phyloP scores from a whole-genome alignment of 2,113 vertebrate species.

The Cichladusa arquata region DNA sequence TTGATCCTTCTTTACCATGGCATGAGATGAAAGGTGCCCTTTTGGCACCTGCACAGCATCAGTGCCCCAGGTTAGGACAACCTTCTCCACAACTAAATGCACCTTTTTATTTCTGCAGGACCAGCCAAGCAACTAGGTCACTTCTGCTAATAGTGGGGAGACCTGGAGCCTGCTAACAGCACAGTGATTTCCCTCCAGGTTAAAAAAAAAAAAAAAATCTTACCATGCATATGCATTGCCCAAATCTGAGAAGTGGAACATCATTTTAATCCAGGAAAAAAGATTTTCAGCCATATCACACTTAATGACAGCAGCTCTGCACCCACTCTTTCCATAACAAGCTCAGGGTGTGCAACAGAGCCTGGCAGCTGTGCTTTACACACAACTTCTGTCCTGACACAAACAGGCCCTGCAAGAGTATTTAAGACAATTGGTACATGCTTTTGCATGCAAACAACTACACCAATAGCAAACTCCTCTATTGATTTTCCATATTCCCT shows the following conservation, averaged over 20 bases:
- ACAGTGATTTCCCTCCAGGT: not conserved
- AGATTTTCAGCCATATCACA: not conserved
- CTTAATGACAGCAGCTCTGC: not conserved
- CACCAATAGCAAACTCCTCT: not conserved
- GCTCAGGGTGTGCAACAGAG: not conserved
- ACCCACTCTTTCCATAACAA: not conserved
- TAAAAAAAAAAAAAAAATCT: not conserved
- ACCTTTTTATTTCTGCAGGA: not conserved
- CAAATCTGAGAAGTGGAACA: not conserved
- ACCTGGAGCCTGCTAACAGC: not conserved
- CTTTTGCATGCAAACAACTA: not conserved
- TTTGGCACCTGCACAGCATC: not conserved
- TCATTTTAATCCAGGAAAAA: not conserved
- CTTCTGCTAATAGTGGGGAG: not conserved
- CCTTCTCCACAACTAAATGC: not conserved
- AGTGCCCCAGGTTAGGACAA: not conserved
- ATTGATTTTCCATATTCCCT: not conserved
- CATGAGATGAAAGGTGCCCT: not conserved
- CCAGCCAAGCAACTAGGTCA: not conserved
- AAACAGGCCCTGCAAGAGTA: not conserved
- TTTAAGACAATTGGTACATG: fast-evolving
- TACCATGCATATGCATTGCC: not conserved
- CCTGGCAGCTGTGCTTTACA: too few relatives aligned
- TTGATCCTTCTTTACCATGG: not conserved
- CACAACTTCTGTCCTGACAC: not conserved